A percentile compares a stretch with the other conserved stretches of the same genome.
These are phyloP conservation scores for Pterobdella sp. DNA, from an alignment of 2,888 invertebrate species.

Conservation along the genomic window DNA sequence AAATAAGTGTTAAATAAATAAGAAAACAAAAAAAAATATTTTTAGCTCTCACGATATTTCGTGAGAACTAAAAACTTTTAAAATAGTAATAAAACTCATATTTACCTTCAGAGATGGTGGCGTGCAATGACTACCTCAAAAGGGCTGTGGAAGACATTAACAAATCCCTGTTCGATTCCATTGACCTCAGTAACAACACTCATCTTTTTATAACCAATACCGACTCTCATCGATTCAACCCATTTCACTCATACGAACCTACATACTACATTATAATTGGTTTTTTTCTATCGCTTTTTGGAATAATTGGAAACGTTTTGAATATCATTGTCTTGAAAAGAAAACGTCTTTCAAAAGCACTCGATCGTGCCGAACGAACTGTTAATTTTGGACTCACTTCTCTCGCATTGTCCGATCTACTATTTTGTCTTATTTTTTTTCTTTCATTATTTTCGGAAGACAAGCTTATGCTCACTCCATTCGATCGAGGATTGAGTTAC, in stretches of 20 bases:
- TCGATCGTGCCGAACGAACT: slow-evolving; percentile 67
- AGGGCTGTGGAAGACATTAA: background rate
- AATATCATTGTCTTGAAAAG: slow-evolving; percentile 70
- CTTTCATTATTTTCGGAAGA: slow-evolving; percentile 52
- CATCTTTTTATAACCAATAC: no score
- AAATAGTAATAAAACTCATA: no score
- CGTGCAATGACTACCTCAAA: background rate
- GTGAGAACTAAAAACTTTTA: no score
- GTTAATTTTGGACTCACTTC: slow-evolving; percentile 68
- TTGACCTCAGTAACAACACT: background rate
- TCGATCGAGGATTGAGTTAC: slow-evolving; percentile 39
- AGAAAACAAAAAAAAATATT: no score
- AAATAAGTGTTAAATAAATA: no score
- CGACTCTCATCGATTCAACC: background rate
- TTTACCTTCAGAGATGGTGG: background rate
- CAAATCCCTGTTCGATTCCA: background rate
- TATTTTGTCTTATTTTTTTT: slow-evolving; percentile 55
- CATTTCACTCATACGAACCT: background rate
- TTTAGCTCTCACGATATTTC: no score
- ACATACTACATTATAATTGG: background rate
- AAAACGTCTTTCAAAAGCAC: slow-evolving; percentile 44
- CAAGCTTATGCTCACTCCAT: slow-evolving; percentile 57
- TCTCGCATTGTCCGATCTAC: slow-evolving; percentile 68
- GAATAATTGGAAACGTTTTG: slow-evolving; percentile 69
- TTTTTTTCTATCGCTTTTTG: slow-evolving; percentile 55